phyloP scores from a whole-genome alignment of 2,797 vertebrate genomes.

The Neostethus bicornis region DNA sequence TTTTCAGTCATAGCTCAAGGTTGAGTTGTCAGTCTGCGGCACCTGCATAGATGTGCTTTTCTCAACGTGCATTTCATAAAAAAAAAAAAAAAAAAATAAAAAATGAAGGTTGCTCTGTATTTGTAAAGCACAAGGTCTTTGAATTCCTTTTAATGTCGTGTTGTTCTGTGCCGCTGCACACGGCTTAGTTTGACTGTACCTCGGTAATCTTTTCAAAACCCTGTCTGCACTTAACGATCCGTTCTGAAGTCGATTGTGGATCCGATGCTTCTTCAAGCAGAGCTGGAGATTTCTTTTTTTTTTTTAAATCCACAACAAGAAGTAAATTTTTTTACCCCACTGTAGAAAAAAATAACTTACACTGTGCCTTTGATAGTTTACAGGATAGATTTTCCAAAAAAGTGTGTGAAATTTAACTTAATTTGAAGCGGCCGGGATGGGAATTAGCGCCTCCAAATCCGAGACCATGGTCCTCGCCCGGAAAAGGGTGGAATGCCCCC shows the following conservation, averaged over 20 bases:
- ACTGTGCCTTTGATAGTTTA: slow-evolving; percentile 34
- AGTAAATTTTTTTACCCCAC: not conserved
- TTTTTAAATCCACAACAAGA: not conserved
- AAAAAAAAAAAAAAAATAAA: too few relatives aligned
- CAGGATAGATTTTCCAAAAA: too few relatives aligned
- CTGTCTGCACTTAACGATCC: not conserved
- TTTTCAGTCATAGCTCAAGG: not conserved
- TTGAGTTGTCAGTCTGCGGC: not conserved
- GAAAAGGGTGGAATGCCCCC: too few relatives aligned
- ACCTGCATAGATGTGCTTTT: not conserved
- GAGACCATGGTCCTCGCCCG: too few relatives aligned
- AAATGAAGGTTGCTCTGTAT: not conserved
- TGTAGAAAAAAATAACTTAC: slow-evolving; percentile 7
- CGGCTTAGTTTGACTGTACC: not conserved
- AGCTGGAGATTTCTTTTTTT: not conserved
- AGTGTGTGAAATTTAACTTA: too few relatives aligned
- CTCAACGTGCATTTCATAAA: not conserved
- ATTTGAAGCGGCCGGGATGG: too few relatives aligned
- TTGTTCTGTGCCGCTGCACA: not conserved
- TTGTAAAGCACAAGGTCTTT: not conserved
- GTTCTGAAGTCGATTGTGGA: not conserved
- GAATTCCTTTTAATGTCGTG: not conserved
- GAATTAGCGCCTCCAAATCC: too few relatives aligned
- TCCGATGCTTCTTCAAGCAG: not conserved
- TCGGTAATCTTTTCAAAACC: not conserved